A percentile compares a stretch with the other conserved stretches of the same genome.
Conservation (phyloP, 2,113 vertebrate genomes). For the Mystacornis crossleyi region DNA sequence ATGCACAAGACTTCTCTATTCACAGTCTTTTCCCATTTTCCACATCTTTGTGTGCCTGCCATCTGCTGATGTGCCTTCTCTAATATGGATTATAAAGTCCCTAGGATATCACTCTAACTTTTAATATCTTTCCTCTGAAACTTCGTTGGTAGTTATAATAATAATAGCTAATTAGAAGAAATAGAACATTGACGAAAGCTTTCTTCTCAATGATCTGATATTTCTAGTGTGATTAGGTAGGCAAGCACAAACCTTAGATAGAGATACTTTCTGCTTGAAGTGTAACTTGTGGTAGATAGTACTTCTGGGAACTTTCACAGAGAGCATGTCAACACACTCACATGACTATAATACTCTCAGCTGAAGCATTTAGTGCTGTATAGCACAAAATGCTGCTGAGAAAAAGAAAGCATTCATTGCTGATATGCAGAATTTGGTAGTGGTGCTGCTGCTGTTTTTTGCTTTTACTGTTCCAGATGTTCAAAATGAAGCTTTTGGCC, state of each 20-base stretch:
- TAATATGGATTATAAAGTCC: neutral
- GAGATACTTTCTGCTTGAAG: neutral
- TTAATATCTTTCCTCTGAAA: neutral
- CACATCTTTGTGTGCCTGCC: neutral
- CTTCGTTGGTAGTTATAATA: neutral
- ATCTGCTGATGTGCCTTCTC: neutral
- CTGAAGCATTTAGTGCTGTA: neutral
- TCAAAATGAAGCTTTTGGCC: neutral
- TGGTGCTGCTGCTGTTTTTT: neutral
- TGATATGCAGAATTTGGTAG: neutral
- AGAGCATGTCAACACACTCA: neutral
- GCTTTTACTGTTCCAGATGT: conserved; percentile 10
- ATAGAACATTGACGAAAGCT: neutral
- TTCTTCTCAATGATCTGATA: neutral
- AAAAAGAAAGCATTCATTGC: neutral
- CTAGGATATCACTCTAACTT: neutral
- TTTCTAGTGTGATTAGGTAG: neutral
- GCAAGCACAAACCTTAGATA: neutral
- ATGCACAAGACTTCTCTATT: neutral
- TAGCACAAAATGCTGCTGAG: neutral
- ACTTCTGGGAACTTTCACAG: neutral
- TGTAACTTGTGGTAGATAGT: neutral
- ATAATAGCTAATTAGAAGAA: neutral
- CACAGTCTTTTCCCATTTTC: neutral
- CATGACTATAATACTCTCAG: neutral